These are phyloP conservation scores for Coracopsis vasa DNA, from an alignment of 2,113 vertebrate genomes.

Conservation along the genomic window DNA sequence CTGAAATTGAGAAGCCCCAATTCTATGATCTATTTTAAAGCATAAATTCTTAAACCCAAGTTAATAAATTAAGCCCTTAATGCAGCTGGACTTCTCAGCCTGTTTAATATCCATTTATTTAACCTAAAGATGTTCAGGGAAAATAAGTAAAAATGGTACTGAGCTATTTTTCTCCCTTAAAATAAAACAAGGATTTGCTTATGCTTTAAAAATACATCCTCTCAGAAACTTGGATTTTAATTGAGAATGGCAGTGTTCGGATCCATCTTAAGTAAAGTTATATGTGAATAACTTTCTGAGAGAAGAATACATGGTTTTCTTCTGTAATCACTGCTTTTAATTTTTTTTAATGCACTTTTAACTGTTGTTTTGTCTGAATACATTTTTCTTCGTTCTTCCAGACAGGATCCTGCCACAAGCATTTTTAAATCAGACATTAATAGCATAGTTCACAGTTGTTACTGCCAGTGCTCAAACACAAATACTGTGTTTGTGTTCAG, in stretches of 20 bases:
- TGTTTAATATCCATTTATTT: background rate
- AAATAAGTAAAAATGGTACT: background rate
- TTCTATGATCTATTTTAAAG: background rate
- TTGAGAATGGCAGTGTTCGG: conserved; percentile 25
- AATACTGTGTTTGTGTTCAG: conserved; percentile 73
- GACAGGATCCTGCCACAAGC: conserved; percentile 71
- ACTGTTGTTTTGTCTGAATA: conserved; percentile 73
- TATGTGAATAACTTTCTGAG: conserved; percentile 39
- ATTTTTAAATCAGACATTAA: conserved; percentile 75
- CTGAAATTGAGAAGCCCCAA: background rate
- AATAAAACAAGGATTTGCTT: background rate
- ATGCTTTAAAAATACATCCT: background rate
- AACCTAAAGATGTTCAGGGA: background rate
- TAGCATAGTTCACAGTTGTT: conserved; percentile 73
- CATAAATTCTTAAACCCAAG: background rate
- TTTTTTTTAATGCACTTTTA: conserved; percentile 66
- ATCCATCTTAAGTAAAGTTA: conserved; percentile 43
- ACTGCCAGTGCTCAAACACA: conserved; percentile 71
- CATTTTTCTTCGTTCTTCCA: conserved; percentile 69
- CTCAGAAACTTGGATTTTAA: conserved; percentile 10
- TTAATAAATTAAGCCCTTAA: background rate
- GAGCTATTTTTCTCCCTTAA: background rate
- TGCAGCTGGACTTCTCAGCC: background rate
- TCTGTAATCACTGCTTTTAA: conserved; percentile 38
- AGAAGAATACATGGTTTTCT: conserved; percentile 25